Evolutionary conservation across 2,113 vertebrate genomes (phyloP), one percentile per base, ranked within the genome.

Genomic region (Mesoclemmys tuberculata): DNA sequence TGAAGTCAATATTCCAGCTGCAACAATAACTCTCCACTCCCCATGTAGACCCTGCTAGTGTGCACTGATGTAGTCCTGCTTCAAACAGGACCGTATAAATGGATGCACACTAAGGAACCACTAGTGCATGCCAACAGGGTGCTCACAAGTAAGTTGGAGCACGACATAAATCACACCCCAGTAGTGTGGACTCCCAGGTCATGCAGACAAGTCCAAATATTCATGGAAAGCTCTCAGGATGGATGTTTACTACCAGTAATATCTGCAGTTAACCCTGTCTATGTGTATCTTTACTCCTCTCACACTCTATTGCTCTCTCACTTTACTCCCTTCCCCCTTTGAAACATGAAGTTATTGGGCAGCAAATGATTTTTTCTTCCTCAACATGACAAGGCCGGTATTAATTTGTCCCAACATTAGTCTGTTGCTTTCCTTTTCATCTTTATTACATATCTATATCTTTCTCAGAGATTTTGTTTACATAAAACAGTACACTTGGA

Each of bases 401-500:
- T 96, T 98, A 97, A 97, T 95, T 96, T 93, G 96, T 98, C 95
- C 97, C 98, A 93, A 85, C 90, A 82, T 97, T 97, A 97, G 93
- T 90, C 96, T 58, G 88, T 80, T 97, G 89, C 95, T 90, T 91
- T 97, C 92, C 98, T 98, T 98, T 98, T 98, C 97, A 98, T 98
- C 98, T 98, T 98, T 97, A 98, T 98, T 97, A 97, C 94, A 95
- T 97, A 96, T 97, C 96, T 98, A 51, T 97, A 91, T 97, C 98
- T 97, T 97, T 97, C 96, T 96, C 96, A 97, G 97, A 98, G 97
- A 97, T 97, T 97, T 97, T 98, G 97, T 98, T 98, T 98, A 98
- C 97, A 98, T 97, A 97, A 98, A 98, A 98, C 98, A 98, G 97
- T 85, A 82, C 96, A 96, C 96, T 97, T 94, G 95, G 95, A 96